Conservation (phyloP, 2,113 vertebrate species). For the Eonycteris spelaea region DNA sequence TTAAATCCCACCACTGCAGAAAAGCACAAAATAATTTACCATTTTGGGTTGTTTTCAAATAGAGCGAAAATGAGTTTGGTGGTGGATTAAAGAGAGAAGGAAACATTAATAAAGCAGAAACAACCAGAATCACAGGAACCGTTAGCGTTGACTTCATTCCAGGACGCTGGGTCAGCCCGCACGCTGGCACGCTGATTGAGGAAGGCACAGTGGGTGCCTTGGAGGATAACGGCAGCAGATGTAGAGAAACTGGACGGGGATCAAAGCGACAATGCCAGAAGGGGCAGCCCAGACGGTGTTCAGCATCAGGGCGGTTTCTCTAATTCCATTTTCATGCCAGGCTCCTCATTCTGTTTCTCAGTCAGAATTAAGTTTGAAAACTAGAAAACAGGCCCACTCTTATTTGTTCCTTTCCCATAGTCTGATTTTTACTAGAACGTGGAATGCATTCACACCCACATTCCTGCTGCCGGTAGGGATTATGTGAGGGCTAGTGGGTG, state of each 20-base stretch:
- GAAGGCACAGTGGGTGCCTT: neutral
- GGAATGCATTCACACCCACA: neutral
- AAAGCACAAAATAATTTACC: slow-evolving; percentile 80
- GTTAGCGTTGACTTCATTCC: slow-evolving; percentile 76
- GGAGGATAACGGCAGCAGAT: neutral
- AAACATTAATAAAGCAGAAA: slow-evolving; percentile 76
- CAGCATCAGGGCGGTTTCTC: slow-evolving; percentile 21
- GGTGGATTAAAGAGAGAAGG: slow-evolving; percentile 47
- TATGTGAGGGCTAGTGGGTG: neutral
- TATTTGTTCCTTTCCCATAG: neutral
- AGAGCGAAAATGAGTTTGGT: slow-evolving; percentile 73
- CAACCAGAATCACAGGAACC: slow-evolving; percentile 69
- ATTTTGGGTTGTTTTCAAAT: slow-evolving; percentile 66
- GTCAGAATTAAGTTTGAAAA: slow-evolving; percentile 26
- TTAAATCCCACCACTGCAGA: slow-evolving; percentile 74
- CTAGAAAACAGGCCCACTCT: neutral
- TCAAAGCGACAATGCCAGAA: slow-evolving; percentile 38
- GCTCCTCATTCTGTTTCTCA: slow-evolving; percentile 7
- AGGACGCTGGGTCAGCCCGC: slow-evolving; percentile 47
- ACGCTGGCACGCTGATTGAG: slow-evolving; percentile 62
- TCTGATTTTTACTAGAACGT: neutral
- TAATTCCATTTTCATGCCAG: neutral
- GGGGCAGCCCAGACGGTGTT: slow-evolving; percentile 3
- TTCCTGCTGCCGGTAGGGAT: neutral
- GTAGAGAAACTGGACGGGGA: slow-evolving; percentile 39